phyloP scores from a whole-genome alignment of 2,113 vertebrate species.

The Ciconia boyciana region DNA sequence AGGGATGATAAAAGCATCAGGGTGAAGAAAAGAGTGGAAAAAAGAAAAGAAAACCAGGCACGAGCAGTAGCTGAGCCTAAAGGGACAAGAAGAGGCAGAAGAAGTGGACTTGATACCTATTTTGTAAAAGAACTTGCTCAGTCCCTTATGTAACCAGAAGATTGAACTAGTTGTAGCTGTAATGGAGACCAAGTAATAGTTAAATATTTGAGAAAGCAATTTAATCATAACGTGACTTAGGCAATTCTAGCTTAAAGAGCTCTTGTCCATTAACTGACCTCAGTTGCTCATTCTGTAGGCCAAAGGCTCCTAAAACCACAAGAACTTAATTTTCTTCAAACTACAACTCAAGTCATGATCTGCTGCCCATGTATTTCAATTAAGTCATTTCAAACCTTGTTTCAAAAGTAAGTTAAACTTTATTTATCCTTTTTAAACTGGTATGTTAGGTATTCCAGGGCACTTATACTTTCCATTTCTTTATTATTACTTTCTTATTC shows the following conservation, averaged over 20 bases:
- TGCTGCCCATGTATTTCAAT: background rate
- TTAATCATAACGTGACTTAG: background rate
- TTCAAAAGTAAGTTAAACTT: background rate
- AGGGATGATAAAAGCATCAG: background rate
- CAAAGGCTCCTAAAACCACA: background rate
- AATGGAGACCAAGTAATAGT: background rate
- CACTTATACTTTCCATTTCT: background rate
- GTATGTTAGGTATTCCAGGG: background rate
- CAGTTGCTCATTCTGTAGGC: background rate
- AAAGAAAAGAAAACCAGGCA: background rate
- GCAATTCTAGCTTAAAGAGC: background rate
- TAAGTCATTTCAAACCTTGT: background rate
- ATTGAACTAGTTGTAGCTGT: background rate
- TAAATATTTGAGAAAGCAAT: background rate
- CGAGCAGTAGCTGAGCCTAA: background rate
- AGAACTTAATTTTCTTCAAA: background rate
- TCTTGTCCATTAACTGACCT: background rate
- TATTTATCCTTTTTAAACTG: background rate
- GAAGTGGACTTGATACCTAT: background rate
- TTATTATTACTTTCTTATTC: background rate
- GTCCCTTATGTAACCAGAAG: background rate
- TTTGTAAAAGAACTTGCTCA: background rate
- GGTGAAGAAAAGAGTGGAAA: background rate
- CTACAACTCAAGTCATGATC: background rate
- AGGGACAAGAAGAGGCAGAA: background rate